Conservation (phyloP, 2,797 vertebrate genomes). For the Menidia menidia region DNA sequence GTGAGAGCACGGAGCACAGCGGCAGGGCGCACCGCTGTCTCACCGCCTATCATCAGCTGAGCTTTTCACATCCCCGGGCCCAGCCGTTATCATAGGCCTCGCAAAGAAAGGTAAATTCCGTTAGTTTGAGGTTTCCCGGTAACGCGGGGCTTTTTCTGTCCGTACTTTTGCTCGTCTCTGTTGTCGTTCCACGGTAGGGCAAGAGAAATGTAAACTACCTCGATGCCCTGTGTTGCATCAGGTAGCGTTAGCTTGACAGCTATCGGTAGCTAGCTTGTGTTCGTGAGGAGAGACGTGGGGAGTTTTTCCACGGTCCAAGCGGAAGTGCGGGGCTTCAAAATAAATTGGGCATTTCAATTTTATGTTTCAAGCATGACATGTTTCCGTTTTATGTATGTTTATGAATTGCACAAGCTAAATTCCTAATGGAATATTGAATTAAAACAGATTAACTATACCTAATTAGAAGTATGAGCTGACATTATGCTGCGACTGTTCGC, state of each 20-base stretch:
- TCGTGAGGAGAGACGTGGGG: slow-evolving; percentile 14
- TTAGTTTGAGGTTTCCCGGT: fast-evolving
- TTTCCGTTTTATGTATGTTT: neutral
- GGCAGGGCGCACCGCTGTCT: slow-evolving; percentile 65
- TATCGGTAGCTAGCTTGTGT: slow-evolving; percentile 51
- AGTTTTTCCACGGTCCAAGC: slow-evolving; percentile 30
- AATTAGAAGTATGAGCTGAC: too few relatives aligned
- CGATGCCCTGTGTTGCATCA: neutral
- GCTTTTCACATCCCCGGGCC: slow-evolving; percentile 72
- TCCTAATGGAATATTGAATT: neutral
- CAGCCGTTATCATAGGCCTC: slow-evolving; percentile 48
- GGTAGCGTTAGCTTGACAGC: slow-evolving; percentile 55
- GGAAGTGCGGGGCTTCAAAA: slow-evolving; percentile 48
- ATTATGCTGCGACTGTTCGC: too few relatives aligned
- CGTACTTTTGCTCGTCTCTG: neutral
- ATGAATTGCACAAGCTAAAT: neutral
- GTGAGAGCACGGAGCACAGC: slow-evolving; percentile 60
- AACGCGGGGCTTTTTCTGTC: too few relatives aligned
- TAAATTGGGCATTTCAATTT: neutral
- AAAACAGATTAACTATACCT: neutral
- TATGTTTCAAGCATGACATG: too few relatives aligned
- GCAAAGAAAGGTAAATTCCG: slow-evolving; percentile 54
- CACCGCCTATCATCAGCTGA: slow-evolving; percentile 67
- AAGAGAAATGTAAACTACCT: neutral
- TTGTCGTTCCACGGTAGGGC: neutral